Evolutionary conservation across 2,888 invertebrate genomes (phyloP), one percentile per base, ranked within the genome.

Genomic region (Zhengitettix transpicula): DNA sequence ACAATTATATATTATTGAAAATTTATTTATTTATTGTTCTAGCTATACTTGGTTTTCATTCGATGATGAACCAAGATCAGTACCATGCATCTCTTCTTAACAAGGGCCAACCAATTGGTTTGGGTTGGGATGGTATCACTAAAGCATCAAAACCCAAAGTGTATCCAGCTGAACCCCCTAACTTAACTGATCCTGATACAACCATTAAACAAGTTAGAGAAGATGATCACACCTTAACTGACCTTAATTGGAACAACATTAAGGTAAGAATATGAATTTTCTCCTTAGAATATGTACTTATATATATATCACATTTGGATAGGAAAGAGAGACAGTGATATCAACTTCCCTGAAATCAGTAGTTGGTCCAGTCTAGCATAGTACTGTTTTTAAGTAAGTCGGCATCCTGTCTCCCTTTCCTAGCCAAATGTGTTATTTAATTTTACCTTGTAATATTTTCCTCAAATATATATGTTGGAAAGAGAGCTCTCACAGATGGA

Each of bases 61-160:
- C 97, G 64, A 97, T 99, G 93, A 91, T 99, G 87, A 99, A 97
- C 74, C 99, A 99, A 78, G 96, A 97, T 72, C 99, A 99, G 77
- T 99, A 96, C 76, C 96, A 98, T 78, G 95, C 96, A 63, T 97
- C 98, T 52, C 78, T 94, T 63, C 76, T 91, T 65, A 94, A 93
- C 78, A 93, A 93, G 76, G 91, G 89, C 40, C 90, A 92, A 71
- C 90, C 90, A 0, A 81, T 90, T 63, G 92, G 92, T 55, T 76
- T 92, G 68, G 93, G 92, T 65, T 93, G 92, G 92, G 90, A 91
- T 71, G 94, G 95, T 69, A 87, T 95, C 69, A 96, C 97, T 58
- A 95, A 95, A 78, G 88, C 95, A 60, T 87, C 93, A 68, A 87
- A 89, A 76, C 88, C 84, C 65, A 96, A 96, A 81, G 77, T 89